Percentiles rank a stretch among this genome's conserved stretches.
phyloP scores from a whole-genome alignment of 2,113 vertebrate species.

The Gasterosteus nipponicus region DNA sequence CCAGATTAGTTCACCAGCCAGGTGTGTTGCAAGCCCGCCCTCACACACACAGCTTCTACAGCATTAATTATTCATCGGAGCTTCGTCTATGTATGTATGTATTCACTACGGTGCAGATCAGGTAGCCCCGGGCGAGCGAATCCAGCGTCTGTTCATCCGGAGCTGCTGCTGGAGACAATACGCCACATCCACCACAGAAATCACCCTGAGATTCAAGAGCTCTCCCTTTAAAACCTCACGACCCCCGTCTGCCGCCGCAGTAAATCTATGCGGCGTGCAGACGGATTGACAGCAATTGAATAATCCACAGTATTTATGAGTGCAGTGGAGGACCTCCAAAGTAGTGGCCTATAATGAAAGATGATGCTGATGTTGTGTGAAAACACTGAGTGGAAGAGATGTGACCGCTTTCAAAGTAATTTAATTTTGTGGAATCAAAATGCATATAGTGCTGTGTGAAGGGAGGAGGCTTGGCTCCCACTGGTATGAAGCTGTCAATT shows the following conservation, averaged over 20 bases:
- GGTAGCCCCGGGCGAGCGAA: constrained; percentile 49
- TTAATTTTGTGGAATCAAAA: constrained; percentile 53
- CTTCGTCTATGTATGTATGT: constrained; percentile 51
- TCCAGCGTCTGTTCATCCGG: constrained; percentile 34
- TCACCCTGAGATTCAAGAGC: constrained; percentile 25
- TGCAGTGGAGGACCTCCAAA: constrained; percentile 36
- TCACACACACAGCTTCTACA: constrained; percentile 4
- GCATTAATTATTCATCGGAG: constrained; percentile 67
- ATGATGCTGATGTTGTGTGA: constrained; percentile 65
- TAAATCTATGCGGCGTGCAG: constrained; percentile 52
- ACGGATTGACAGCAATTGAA: constrained; percentile 68
- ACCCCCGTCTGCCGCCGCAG: constrained; percentile 37
- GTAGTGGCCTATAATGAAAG: constrained; percentile 58
- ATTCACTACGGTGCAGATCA: constrained; percentile 55
- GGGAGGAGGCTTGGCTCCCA: constrained; percentile 36
- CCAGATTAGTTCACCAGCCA: constrained; percentile 7
- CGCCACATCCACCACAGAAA: constrained; percentile 9
- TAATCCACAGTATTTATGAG: constrained; percentile 66
- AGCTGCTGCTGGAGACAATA: constrained; percentile 20
- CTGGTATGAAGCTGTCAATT: constrained; percentile 53
- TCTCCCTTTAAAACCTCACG: constrained; percentile 39
- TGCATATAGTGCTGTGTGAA: constrained; percentile 50
- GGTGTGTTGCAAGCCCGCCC: constrained; percentile 25
- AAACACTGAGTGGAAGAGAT: constrained; percentile 54
- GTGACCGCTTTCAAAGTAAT: constrained; percentile 56